Percentiles rank a stretch among this genome's conserved stretches.
Conservation (phyloP, 2,797 vertebrate genomes). For the Oryzias sinensis region DNA sequence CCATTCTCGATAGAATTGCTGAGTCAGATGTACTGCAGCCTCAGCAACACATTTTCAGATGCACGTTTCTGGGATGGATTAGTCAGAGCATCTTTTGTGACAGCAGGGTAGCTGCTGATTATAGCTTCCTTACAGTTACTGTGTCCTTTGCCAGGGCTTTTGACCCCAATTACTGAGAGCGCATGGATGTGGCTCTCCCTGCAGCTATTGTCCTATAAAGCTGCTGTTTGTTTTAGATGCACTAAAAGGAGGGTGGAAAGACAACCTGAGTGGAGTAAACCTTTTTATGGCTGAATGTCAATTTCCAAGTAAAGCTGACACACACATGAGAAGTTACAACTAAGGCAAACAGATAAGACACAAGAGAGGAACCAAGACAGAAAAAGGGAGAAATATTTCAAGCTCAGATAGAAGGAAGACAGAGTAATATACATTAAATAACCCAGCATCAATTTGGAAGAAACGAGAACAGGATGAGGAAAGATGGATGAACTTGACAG, state of each 20-base stretch:
- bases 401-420: too few species aligned
- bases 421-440: not conserved
- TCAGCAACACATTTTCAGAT: conserved; percentile 13
- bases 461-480: not conserved
- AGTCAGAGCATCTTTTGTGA: conserved; percentile 21
- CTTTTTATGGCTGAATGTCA: conserved; percentile 11
- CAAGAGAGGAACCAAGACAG: too few species aligned
- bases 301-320: not conserved
- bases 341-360: too few species aligned
- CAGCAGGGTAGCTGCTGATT: conserved; percentile 43
- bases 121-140: conserved; percentile 34
- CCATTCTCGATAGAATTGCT: too few species aligned
- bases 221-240: conserved; percentile 15
- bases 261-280: not conserved
- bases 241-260: not conserved
- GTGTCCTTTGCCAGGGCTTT: conserved; percentile 52
- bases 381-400: too few species aligned
- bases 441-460: not conserved
- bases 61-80: conserved; percentile 19
- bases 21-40: not conserved
- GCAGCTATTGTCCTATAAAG: conserved; percentile 26
- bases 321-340: too few species aligned
- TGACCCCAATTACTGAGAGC: conserved; percentile 58
- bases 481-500: not conserved
- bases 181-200: conserved; percentile 16